These are phyloP conservation scores for Noturus placidus DNA, from an alignment of 2,113 vertebrate genomes.

Conservation along the genomic window DNA sequence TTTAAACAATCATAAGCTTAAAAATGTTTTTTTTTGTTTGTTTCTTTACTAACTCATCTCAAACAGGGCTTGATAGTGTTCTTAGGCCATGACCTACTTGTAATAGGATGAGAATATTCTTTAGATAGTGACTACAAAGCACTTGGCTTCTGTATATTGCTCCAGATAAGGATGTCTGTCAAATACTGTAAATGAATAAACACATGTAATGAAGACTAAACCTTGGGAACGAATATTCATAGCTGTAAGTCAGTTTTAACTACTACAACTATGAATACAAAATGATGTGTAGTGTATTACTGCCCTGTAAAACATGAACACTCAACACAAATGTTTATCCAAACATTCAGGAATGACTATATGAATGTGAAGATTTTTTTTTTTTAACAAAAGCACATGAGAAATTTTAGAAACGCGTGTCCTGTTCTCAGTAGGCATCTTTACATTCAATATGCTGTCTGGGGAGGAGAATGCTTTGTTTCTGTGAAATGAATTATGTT, in stretches of 20 bases:
- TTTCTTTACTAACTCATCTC: background rate
- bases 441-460: background rate
- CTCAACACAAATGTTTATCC: background rate
- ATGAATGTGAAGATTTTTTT: background rate
- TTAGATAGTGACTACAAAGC: background rate
- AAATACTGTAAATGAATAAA: background rate
- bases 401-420: background rate
- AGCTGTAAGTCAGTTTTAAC: background rate
- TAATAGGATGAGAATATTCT: background rate
- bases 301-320: background rate
- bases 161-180: background rate
- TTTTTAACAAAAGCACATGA: background rate
- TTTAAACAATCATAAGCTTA: background rate
- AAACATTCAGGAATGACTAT: background rate
- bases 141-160: background rate
- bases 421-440: background rate
- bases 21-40: background rate
- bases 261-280: background rate
- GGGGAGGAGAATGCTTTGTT: background rate
- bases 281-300: background rate
- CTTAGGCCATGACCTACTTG: background rate
- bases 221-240: background rate
- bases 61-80: background rate
- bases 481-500: constrained; percentile 4
- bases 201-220: background rate